Evolutionary conservation across 2,888 invertebrate genomes (phyloP).

Genomic region (Oeneis ivallda): DNA sequence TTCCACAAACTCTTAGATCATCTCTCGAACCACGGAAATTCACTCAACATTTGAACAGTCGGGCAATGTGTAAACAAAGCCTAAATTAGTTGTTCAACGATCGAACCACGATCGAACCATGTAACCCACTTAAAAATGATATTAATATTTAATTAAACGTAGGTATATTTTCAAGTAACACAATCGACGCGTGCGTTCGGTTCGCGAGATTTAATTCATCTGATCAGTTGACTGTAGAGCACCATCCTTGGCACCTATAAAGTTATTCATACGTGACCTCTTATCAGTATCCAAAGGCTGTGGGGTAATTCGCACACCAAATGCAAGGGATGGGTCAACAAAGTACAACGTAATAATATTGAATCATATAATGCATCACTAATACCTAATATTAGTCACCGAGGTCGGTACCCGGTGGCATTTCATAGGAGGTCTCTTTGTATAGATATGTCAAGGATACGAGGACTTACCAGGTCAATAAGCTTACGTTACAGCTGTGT

Average conservation of each 20-base stretch:
- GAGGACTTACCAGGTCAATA: constrained; percentile 2
- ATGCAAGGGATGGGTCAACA: constrained; percentile 30
- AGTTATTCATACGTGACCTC: constrained; percentile 55
- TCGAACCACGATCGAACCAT: constrained; percentile 24
- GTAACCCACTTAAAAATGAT: constrained; percentile 38
- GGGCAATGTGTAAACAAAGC: constrained; percentile 61
- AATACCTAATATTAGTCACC: constrained; percentile 23
- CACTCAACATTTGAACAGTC: constrained; percentile 49
- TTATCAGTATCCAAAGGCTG: constrained; percentile 52
- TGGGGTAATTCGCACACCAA: constrained; percentile 38
- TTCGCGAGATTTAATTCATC: constrained; percentile 51
- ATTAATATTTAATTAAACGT: constrained; percentile 39
- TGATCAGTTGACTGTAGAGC: constrained; percentile 44
- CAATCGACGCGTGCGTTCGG: constrained; percentile 58
- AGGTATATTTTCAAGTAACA: constrained; percentile 34
- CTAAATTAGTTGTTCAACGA: constrained; percentile 46
- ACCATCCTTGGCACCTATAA: constrained; percentile 45
- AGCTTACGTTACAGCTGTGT: constrained; percentile 11
- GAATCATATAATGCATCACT: constrained; percentile 30
- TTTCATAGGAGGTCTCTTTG: constrained; percentile 21
- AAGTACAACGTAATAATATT: constrained; percentile 32
- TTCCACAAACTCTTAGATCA: constrained; percentile 58
- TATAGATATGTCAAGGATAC: constrained; percentile 24
- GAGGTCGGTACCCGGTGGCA: constrained; percentile 4
- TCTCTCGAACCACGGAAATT: constrained; percentile 45